Percentiles rank a stretch among this genome's conserved stretches.
phyloP scores from a whole-genome alignment of 2,113 vertebrate species.

The Anhinga anhinga region DNA sequence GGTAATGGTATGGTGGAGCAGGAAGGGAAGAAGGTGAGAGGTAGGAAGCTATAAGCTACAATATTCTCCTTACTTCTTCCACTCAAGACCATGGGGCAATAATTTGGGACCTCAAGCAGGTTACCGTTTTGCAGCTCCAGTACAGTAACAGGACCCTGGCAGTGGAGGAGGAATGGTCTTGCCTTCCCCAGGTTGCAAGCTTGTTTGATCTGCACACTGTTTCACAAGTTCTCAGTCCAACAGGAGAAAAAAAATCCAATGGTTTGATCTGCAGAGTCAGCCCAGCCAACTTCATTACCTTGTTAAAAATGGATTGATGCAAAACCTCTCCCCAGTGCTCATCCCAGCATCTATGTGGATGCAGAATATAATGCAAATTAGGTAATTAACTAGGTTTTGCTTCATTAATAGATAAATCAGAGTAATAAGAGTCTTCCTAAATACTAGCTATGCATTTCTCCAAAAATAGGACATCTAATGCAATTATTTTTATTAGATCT shows the following conservation, averaged over 20 bases:
- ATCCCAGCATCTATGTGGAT: background rate
- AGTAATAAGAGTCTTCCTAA: constrained; percentile 41
- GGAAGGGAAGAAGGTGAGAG: background rate
- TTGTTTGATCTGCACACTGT: background rate
- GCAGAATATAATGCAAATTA: constrained; percentile 59
- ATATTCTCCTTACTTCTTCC: background rate
- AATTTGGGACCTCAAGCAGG: background rate
- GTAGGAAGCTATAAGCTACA: background rate
- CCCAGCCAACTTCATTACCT: background rate
- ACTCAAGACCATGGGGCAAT: background rate
- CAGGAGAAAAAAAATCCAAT: background rate
- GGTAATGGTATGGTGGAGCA: background rate
- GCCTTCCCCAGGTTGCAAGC: background rate
- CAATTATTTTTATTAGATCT: constrained; percentile 49
- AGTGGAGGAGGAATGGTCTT: background rate
- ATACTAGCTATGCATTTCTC: constrained; percentile 26
- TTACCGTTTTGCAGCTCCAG: background rate
- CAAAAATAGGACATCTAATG: constrained; percentile 28
- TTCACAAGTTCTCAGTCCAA: background rate
- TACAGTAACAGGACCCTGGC: background rate
- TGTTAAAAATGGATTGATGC: constrained; percentile 18
- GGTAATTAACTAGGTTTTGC: constrained; percentile 54
- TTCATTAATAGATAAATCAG: constrained; percentile 59
- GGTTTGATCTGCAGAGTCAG: background rate
- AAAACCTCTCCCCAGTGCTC: background rate